Base-by-base conservation (phyloP, 2,888 invertebrate genomes). In the Calameuta pallipes region DNA sequence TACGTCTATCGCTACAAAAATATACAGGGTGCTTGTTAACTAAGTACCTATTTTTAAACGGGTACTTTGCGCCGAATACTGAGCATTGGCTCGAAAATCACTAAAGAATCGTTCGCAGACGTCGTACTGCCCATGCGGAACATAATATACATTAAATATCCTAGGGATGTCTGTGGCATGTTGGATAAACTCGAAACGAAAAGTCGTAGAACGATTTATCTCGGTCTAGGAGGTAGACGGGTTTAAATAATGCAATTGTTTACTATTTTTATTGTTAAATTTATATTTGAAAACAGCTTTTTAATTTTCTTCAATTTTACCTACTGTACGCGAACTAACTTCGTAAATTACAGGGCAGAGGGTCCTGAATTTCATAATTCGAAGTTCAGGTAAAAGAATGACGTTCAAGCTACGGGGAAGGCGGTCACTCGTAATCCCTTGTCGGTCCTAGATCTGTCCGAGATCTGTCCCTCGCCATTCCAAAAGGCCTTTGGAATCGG, bases 11-110 rank as follows among this genome's bases (percentile, higher is more conserved):
- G 35, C 30, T 74, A 37, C 74, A 23, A 74, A 74, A 74, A 74
- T 74, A 74, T 37, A 74, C 74, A 37, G 74, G 74, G 71, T 71
- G 71, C 33, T 71, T 71, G 71, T 71, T 71, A 71, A 71, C 31
- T 31, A 71, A 71, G 31, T 71, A 71, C 71, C 71, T 71, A 71
- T 71, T 71, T 71, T 71, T 71, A 71, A 71, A 31, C 34, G 71
- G 71, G 56, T 56, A 56, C 56, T 23, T 56, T 56, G 23, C 56
- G 56, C 23, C 56, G 56, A 56, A 56, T 9, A 1, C 23, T 56
- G 56, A 56, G 9, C 56, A 56, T 56, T 56, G 56, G 56, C 23
- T 56, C 56, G 9, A 56, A 56, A 56, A 56, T 56, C 56, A 56
- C 56, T 15, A 6, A 56, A 23, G 56, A 56, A 56, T 56, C 56